These are phyloP conservation scores for Zonotrichia albicollis DNA, from an alignment of 2,797 vertebrate species.

Conservation along the genomic window DNA sequence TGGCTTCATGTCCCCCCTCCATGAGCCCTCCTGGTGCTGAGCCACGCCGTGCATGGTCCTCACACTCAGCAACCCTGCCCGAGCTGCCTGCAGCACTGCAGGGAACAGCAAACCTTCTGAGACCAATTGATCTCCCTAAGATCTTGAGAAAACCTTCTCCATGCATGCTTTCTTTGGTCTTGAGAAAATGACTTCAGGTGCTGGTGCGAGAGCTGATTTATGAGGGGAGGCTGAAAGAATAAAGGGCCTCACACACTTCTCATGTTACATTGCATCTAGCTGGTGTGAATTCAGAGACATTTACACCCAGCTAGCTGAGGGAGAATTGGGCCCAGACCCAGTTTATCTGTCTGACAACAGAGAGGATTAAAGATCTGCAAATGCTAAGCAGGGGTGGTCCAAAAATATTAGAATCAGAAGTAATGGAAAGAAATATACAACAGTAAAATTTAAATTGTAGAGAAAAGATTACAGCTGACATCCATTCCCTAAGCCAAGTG, in stretches of 20 bases:
- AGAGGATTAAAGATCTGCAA: conserved; percentile 32
- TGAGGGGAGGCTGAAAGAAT: conserved; percentile 19
- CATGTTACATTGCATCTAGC: conserved; percentile 36
- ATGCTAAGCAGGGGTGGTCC: conserved; percentile 6
- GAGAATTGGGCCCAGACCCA: conserved; percentile 20
- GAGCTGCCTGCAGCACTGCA: background rate
- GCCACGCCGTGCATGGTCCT: background rate
- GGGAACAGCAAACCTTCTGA: background rate
- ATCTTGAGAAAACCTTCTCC: background rate
- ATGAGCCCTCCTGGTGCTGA: background rate
- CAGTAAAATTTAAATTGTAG: conserved; percentile 5
- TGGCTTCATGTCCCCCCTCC: background rate
- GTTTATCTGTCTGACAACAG: conserved; percentile 26
- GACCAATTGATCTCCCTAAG: conserved; percentile 2
- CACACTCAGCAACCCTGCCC: accelerated
- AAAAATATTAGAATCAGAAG: conserved; percentile 32
- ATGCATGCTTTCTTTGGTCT: conserved; percentile 31
- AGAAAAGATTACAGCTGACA: background rate
- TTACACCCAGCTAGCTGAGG: background rate
- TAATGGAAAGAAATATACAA: background rate
- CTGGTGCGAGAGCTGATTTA: conserved; percentile 50
- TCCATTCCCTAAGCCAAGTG: background rate
- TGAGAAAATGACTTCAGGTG: conserved; percentile 52
- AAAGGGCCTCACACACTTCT: conserved; percentile 44
- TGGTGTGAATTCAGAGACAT: conserved; percentile 32